phyloP scores from a whole-genome alignment of 2,113 vertebrate genomes.

The Burhinus bistriatus region DNA sequence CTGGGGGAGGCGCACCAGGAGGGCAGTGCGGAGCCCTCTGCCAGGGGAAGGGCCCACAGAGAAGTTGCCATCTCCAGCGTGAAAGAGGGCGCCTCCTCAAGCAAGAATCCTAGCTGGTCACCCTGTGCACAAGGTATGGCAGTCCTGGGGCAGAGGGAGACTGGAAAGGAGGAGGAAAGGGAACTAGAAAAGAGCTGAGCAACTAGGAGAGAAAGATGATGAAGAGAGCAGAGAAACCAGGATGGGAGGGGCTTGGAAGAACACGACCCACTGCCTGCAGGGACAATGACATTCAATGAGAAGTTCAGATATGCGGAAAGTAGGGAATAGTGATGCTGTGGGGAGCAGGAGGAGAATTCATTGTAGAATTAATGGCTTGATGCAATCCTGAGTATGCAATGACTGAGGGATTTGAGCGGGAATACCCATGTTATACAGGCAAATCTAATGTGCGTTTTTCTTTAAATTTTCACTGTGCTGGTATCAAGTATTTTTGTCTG shows the following conservation, averaged over 20 bases:
- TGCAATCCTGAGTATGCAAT: background rate
- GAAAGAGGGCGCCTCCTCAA: background rate
- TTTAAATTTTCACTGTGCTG: background rate
- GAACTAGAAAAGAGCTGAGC: background rate
- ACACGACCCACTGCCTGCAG: background rate
- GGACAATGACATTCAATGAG: background rate
- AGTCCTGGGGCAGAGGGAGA: background rate
- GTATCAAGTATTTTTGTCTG: background rate
- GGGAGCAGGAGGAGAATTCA: background rate
- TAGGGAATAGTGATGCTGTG: background rate
- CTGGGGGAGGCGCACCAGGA: slow-evolving; percentile 2
- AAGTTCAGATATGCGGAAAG: background rate
- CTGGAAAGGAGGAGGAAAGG: background rate
- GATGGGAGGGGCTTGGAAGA: background rate
- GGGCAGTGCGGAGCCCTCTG: background rate
- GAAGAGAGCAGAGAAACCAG: background rate
- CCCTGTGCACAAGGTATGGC: background rate
- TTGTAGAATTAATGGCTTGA: background rate
- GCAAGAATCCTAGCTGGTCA: background rate
- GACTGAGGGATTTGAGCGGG: background rate
- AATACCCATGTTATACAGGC: background rate
- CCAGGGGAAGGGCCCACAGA: background rate
- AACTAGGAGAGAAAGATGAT: background rate
- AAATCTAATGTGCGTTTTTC: background rate
- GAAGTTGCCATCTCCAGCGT: background rate